Percentiles rank a stretch among this genome's conserved stretches.
Evolutionary conservation across 2,113 vertebrate genomes (phyloP).

Genomic region (Lampris megalopsis): DNA sequence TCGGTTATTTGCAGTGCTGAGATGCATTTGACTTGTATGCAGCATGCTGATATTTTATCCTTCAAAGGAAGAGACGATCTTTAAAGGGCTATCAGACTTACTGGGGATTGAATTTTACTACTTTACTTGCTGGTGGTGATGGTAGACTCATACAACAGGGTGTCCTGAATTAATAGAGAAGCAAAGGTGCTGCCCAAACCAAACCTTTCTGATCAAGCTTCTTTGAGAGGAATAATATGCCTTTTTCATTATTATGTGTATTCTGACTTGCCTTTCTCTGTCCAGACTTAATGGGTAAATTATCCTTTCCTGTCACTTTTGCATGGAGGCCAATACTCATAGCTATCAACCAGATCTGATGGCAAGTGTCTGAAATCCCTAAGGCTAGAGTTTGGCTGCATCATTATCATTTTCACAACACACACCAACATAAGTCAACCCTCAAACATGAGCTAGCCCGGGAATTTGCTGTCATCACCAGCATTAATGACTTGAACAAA

Average conservation of each 20-base stretch:
- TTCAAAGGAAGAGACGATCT: background rate
- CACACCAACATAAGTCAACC: background rate
- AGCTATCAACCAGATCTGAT: too few relatives aligned
- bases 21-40: background rate
- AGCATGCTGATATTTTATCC: background rate
- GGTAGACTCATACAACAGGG: too few relatives aligned
- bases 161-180: too few relatives aligned
- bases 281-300: background rate
- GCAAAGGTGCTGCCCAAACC: too few relatives aligned
- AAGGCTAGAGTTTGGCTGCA: background rate
- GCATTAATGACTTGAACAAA: too few relatives aligned
- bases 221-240: background rate
- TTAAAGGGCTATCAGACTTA: background rate
- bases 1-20: background rate
- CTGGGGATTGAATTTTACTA: background rate
- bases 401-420: background rate
- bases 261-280: background rate
- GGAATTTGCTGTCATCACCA: background rate
- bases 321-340: too few relatives aligned
- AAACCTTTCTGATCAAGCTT: too few relatives aligned
- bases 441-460: background rate
- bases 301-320: background rate
- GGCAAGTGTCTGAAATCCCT: too few relatives aligned
- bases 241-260: too few relatives aligned
- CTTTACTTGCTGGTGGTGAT: too few relatives aligned